phyloP scores from a whole-genome alignment of 2,113 vertebrate species.

The Ciconia stormi region DNA sequence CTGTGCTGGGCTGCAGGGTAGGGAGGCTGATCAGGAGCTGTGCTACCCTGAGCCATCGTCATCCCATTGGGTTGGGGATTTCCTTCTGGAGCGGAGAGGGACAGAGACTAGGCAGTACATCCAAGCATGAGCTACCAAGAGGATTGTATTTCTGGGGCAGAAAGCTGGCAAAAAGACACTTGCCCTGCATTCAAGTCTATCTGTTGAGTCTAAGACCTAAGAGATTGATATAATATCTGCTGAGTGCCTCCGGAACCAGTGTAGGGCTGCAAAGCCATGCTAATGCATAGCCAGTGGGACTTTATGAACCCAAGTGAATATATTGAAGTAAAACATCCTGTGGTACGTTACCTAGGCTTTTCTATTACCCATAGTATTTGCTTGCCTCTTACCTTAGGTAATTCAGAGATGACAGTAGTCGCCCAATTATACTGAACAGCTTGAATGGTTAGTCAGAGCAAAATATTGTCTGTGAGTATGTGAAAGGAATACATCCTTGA shows the following conservation, averaged over 20 bases:
- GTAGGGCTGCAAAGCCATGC: background rate
- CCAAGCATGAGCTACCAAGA: background rate
- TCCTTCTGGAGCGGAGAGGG: background rate
- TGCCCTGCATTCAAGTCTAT: background rate
- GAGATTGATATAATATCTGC: background rate
- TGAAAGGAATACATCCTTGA: background rate
- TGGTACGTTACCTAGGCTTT: rapidly evolving
- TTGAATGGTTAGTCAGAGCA: background rate
- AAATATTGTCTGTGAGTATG: background rate
- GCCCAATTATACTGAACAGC: background rate
- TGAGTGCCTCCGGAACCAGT: background rate
- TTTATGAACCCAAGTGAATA: background rate
- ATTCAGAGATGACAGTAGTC: background rate
- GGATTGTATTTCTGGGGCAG: background rate
- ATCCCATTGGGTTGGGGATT: background rate
- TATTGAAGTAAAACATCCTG: background rate
- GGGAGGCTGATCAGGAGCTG: background rate
- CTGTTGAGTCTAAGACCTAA: background rate
- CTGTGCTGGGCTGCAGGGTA: background rate
- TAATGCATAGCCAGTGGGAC: background rate
- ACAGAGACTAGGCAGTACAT: background rate
- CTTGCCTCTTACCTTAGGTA: background rate
- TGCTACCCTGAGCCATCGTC: rapidly evolving
- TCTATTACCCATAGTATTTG: background rate
- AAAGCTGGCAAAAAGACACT: background rate